Evolutionary conservation across 2,888 invertebrate genomes (phyloP).

Genomic region (Sarcophaga subvicina): DNA sequence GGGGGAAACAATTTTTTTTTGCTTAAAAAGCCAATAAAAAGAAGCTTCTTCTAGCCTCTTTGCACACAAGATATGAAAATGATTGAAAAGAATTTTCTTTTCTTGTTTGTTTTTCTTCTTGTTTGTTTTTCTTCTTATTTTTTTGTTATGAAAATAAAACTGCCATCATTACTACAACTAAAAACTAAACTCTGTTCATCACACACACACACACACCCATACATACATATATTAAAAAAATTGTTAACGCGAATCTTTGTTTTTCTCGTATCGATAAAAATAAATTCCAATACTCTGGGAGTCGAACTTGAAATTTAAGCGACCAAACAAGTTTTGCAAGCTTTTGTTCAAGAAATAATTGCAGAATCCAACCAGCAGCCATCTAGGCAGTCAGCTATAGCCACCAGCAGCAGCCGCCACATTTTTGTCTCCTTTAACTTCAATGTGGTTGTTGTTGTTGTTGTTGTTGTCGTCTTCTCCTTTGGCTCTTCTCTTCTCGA

Average conservation of each 20-base stretch:
- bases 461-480: too few relatives aligned
- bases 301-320: conserved; percentile 62
- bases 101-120: neutral
- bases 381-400: conserved; percentile 20
- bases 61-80: conserved; percentile 30
- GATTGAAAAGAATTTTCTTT: conserved; percentile 40
- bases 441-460: conserved; percentile 6
- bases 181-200: neutral
- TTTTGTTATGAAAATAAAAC: too few relatives aligned
- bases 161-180: too few relatives aligned
- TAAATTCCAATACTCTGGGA: conserved; percentile 52
- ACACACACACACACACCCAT: neutral
- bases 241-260: conserved; percentile 27
- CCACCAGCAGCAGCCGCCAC: conserved; percentile 1
- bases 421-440: conserved; percentile 51
- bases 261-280: conserved; percentile 30
- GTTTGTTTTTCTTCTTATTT: too few relatives aligned
- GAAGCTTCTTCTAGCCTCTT: neutral
- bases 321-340: conserved; percentile 60
- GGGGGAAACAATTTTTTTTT: neutral
- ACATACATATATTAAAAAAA: conserved; percentile 17
- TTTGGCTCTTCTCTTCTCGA: too few relatives aligned
- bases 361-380: conserved; percentile 35
- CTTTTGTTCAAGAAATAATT: conserved; percentile 48
- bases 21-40: neutral